Evolutionary conservation across 2,797 vertebrate species (phyloP).

Genomic region (Echiichthys vipera): DNA sequence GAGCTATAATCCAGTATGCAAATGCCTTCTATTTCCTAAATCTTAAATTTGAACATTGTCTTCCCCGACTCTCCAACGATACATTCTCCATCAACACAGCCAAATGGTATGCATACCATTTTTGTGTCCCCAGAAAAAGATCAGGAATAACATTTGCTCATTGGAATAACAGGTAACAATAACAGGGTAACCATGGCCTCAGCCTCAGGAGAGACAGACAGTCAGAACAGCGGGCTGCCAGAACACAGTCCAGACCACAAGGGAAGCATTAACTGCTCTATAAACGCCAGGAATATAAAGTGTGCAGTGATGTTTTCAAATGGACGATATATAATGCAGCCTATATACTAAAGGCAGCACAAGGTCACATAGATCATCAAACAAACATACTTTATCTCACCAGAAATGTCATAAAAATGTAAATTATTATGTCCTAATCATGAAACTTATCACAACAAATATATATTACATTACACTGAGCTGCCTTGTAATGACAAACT

Average conservation of each 20-base stretch:
- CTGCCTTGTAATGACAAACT: neutral
- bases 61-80: conserved; percentile 17
- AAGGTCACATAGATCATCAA: neutral
- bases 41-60: conserved; percentile 28
- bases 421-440: neutral
- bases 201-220: conserved; percentile 59
- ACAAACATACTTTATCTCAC: conserved; percentile 2
- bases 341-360: neutral
- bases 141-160: conserved; percentile 68
- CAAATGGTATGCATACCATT: conserved; percentile 23
- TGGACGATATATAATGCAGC: neutral
- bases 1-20: neutral
- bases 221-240: conserved; percentile 54
- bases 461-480: neutral
- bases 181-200: conserved; percentile 69
- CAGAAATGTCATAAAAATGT: conserved; percentile 16
- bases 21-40: neutral
- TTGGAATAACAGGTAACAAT: conserved; percentile 73
- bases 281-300: conserved; percentile 61
- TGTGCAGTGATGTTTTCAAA: conserved; percentile 30
- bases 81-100: conserved; percentile 24
- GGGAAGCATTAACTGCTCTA: conserved; percentile 62
- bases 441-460: neutral
- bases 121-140: conserved; percentile 55
- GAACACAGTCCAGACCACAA: conserved; percentile 74